These are phyloP conservation scores for Myrmophylax atrothorax DNA, from an alignment of 2,113 vertebrate species.

Conservation along the genomic window DNA sequence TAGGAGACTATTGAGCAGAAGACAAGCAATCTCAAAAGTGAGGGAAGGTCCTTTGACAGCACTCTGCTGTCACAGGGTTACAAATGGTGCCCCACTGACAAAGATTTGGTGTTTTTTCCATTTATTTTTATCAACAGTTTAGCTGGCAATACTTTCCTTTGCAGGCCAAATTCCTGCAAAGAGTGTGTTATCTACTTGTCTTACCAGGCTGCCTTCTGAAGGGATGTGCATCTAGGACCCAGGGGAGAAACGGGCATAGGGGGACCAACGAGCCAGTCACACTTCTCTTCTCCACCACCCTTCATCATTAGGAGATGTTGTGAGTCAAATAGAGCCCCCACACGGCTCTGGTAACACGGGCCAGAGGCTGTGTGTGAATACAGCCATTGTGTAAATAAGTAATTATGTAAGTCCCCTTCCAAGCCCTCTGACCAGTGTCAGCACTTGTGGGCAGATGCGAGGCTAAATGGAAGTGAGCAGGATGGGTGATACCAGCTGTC, in stretches of 20 bases:
- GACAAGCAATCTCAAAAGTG: not conserved
- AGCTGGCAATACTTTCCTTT: not conserved
- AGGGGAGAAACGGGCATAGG: not conserved
- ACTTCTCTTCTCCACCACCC: not conserved
- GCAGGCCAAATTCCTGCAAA: not conserved
- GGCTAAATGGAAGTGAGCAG: not conserved
- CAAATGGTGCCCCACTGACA: not conserved
- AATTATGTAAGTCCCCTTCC: not conserved
- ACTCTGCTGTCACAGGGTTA: not conserved
- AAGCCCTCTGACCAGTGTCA: not conserved
- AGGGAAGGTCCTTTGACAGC: not conserved
- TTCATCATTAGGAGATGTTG: not conserved
- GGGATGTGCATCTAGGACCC: not conserved
- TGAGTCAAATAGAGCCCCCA: not conserved
- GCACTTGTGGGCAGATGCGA: not conserved
- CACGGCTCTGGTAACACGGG: not conserved
- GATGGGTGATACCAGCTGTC: not conserved
- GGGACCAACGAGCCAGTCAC: not conserved
- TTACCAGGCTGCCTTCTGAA: not conserved
- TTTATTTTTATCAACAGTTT: not conserved
- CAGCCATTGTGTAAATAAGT: not conserved
- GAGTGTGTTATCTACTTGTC: not conserved
- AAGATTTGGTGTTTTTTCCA: not conserved
- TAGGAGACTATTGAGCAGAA: not conserved
- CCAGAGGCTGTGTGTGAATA: slow-evolving; percentile 11